A percentile compares a stretch with the other conserved stretches of the same genome.
Evolutionary conservation across 2,797 vertebrate genomes (phyloP).

Genomic region (Phrynocephalus guinanensis): DNA sequence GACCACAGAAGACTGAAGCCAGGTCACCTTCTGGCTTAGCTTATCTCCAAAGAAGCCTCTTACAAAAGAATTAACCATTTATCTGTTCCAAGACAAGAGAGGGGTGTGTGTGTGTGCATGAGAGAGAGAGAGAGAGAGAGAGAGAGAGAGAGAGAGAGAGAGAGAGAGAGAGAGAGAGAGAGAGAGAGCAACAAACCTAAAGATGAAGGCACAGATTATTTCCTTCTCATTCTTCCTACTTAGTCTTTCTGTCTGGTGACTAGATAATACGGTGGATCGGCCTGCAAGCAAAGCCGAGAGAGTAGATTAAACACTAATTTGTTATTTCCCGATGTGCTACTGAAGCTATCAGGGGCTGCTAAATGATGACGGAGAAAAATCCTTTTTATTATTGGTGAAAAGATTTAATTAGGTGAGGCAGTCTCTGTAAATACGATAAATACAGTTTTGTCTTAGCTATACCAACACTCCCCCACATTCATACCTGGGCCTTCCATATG

Average conservation of each 20-base stretch:
- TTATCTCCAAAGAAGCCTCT: constrained; percentile 51
- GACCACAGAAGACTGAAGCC: not conserved
- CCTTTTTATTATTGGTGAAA: constrained; percentile 54
- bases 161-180: no score
- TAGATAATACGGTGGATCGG: constrained; percentile 64
- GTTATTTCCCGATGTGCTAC: constrained; percentile 69
- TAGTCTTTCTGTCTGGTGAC: constrained; percentile 64
- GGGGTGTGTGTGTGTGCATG: not conserved
- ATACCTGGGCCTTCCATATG: constrained; percentile 62
- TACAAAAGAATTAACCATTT: constrained; percentile 60
- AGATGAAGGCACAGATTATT: constrained; percentile 63
- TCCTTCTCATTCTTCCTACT: constrained; percentile 66
- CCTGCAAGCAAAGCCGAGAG: constrained; percentile 60
- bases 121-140: no score
- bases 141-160: no score
- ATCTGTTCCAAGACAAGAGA: constrained; percentile 63
- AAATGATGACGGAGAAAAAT: not conserved
- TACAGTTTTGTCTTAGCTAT: constrained; percentile 1
- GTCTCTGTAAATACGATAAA: constrained; percentile 69
- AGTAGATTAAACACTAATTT: constrained; percentile 70
- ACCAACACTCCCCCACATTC: constrained; percentile 61
- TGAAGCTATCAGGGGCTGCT: constrained; percentile 26
- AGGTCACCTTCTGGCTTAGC: not conserved
- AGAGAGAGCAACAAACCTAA: constrained; percentile 38
- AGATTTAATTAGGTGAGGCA: constrained; percentile 69